Evolutionary conservation across 2,797 vertebrate genomes (phyloP).

Genomic region (Sebastiscus tertius): DNA sequence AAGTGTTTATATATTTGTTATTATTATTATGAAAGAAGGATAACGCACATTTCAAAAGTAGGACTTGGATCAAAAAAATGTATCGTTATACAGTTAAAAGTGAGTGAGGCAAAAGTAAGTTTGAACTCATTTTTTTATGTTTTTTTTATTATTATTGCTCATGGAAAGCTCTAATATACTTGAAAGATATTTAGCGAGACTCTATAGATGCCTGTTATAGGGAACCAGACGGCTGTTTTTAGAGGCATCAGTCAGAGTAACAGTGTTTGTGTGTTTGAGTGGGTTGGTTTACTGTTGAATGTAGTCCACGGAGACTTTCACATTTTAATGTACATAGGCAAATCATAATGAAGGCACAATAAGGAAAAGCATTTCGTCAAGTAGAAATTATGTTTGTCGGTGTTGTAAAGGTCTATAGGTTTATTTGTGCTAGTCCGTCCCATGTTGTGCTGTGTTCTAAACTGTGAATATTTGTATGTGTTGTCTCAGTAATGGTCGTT

Average conservation of each 20-base stretch:
- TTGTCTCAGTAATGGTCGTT: constrained; percentile 80
- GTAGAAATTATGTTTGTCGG: constrained; percentile 64
- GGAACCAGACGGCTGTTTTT: constrained; percentile 56
- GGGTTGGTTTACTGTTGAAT: constrained; percentile 81
- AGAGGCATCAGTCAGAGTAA: constrained; percentile 73
- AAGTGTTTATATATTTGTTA: constrained; percentile 81
- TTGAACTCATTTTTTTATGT: constrained; percentile 65
- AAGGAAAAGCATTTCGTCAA: constrained; percentile 70
- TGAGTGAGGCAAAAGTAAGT: constrained; percentile 66
- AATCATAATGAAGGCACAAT: constrained; percentile 82
- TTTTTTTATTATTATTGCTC: constrained; percentile 62
- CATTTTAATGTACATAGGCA: constrained; percentile 81
- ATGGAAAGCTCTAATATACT: constrained; percentile 83
- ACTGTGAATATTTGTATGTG: constrained; percentile 87
- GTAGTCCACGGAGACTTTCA: constrained; percentile 80
- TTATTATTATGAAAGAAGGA: constrained; percentile 74
- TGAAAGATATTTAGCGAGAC: constrained; percentile 81
- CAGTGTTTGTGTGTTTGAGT: constrained; percentile 75
- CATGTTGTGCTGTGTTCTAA: constrained; percentile 82
- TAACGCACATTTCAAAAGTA: constrained; percentile 73
- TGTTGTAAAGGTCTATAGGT: constrained; percentile 65
- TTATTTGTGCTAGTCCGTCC: constrained; percentile 80
- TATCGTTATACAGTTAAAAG: constrained; percentile 64
- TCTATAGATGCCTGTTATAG: constrained; percentile 63
- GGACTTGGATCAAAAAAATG: constrained; percentile 70